Evolutionary conservation across 2,797 vertebrate species (phyloP).

Genomic region (Typhlichthys subterraneus): DNA sequence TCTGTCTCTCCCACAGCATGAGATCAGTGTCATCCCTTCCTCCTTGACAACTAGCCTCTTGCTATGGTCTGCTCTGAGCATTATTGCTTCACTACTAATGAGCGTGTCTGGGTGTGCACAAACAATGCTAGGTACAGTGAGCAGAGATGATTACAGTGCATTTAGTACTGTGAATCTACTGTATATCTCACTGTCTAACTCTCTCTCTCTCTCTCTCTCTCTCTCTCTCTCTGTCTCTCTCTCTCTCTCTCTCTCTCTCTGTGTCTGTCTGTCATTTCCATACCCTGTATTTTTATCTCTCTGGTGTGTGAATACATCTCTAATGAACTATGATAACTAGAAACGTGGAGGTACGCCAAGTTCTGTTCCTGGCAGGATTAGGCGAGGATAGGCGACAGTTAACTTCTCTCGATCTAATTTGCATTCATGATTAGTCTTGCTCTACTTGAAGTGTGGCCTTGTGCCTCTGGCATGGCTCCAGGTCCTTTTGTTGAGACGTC

Average conservation of each 20-base stretch:
- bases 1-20: constrained; percentile 3
- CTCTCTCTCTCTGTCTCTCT: constrained; percentile 35
- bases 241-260: constrained; percentile 49
- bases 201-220: constrained; percentile 27
- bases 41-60: constrained; percentile 10
- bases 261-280: constrained; percentile 49
- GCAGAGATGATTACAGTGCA: constrained; percentile 44
- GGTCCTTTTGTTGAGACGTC: constrained; percentile 44
- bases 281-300: constrained; percentile 42
- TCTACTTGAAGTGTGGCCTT: constrained; percentile 64
- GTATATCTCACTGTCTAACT: constrained; percentile 2
- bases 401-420: constrained; percentile 51
- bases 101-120: constrained; percentile 39
- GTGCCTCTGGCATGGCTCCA: constrained; percentile 45
- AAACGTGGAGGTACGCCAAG: constrained; percentile 52
- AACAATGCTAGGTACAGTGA: constrained; percentile 44
- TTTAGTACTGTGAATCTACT: constrained; percentile 51
- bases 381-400: constrained; percentile 51
- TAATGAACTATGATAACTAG: constrained; percentile 55
- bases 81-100: constrained; percentile 36
- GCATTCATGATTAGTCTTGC: constrained; percentile 70
- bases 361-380: constrained; percentile 64
- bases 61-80: constrained; percentile 18
- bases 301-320: constrained; percentile 47
- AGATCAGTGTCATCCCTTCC: neutral